Conservation (phyloP, 2,888 invertebrate species). For the Pimpla rufipes region DNA sequence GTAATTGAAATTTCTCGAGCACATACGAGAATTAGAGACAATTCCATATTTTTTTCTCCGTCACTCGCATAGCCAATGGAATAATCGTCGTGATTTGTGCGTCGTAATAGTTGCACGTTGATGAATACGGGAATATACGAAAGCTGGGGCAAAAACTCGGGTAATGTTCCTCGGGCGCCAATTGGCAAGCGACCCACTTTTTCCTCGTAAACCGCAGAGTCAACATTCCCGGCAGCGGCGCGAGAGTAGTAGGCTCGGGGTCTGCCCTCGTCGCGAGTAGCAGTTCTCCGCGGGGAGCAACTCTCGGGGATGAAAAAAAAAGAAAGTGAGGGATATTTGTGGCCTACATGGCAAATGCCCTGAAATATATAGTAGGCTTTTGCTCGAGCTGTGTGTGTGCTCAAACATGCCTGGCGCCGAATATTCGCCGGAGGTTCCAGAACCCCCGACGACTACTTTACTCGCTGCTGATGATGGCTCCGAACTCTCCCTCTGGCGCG, state of each 20-base stretch:
- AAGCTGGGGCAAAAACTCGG: constrained; percentile 11
- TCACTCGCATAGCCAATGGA: background rate
- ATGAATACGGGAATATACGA: constrained; percentile 17
- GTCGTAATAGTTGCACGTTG: background rate
- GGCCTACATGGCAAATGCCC: constrained; percentile 55
- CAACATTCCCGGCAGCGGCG: constrained; percentile 9
- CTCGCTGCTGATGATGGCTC: constrained; percentile 42
- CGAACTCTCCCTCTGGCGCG: constrained; percentile 27
- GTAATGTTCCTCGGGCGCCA: constrained; percentile 54
- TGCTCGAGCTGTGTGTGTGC: constrained; percentile 25
- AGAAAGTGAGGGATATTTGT: constrained; percentile 44
- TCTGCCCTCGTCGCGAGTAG: constrained; percentile 13
- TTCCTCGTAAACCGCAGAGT: constrained; percentile 40
- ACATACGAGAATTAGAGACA: too few species aligned
- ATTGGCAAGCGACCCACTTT: constrained; percentile 63
- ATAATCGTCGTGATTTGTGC: background rate
- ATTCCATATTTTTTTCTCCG: too few species aligned
- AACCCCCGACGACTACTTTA: constrained; percentile 50
- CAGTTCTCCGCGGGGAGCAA: constrained; percentile 12
- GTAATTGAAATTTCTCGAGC: background rate
- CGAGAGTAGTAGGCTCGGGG: background rate
- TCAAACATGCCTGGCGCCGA: constrained; percentile 23
- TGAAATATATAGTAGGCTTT: constrained; percentile 56
- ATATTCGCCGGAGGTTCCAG: constrained; percentile 33
- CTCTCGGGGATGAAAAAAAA: constrained; percentile 40